Evolutionary conservation across 2,888 invertebrate species (phyloP), one percentile per base, ranked within the genome.

Genomic region (Helicoverpa assulta): DNA sequence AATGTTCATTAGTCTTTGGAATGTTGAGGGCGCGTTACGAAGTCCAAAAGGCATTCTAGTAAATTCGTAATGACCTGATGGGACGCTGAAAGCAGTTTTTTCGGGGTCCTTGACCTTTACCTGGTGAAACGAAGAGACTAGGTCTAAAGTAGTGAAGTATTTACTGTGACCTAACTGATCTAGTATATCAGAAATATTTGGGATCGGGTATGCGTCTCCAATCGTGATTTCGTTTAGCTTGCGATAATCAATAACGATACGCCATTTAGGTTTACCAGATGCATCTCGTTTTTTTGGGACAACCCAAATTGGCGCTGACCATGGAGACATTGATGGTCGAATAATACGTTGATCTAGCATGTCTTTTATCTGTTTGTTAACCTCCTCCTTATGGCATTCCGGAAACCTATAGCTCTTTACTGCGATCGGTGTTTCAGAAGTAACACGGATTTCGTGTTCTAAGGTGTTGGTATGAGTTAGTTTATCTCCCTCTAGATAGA

Each of bases 281-380:
- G 40, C 40, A 12, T 40, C 40, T 10, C 8, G 40, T 40, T 40
- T 51, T 18, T 51, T 51, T 18, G 51, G n/a, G n/a, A 51, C 51
- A 51, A 19, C 51, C n/a, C 51, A 51, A 18, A 18, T 51, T 51
- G 18, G 40, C 8, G 40, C 40, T 40, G 40, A 40, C 40, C 40
- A 40, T 40, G 40, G 40, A 40, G 40, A 40, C 12, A 40, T 40
- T 10, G 40, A 40, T 8, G 40, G 40, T 40, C 40, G 40, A 10
- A 40, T 40, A 8, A 40, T 40, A 40, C 8, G 6, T 40, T 40
- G 40, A 12, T 40, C 40, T 16, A 50, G 16, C 50, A 50, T 50
- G 16, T 50, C 55, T 79, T 80, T 50, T n/a, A 50, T 50, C 16
- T 50, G 50, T 29, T 76, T 50, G 16, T 50, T 50, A 18, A 50